Conservation (phyloP, 2,113 vertebrate species). For the Pseudopodoces humilis region DNA sequence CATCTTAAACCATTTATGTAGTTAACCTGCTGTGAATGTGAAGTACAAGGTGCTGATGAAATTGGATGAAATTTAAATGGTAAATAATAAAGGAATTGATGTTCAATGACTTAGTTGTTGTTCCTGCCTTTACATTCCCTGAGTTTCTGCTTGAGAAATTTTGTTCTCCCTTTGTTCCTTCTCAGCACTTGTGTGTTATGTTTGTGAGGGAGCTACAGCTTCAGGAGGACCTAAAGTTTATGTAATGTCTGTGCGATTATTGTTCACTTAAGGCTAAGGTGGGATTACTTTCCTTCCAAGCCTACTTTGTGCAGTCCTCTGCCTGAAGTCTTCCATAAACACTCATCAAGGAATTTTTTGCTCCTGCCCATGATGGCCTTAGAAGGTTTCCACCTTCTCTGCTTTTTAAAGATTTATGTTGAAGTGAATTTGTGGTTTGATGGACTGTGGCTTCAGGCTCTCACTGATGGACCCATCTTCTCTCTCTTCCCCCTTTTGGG, state of each 20-base stretch:
- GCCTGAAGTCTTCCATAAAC: neutral
- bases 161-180: neutral
- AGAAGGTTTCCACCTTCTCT: neutral
- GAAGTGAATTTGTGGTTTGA: neutral
- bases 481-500: neutral
- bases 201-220: neutral
- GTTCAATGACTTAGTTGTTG: rapidly evolving
- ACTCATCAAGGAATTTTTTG: neutral
- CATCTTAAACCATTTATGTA: neutral
- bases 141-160: neutral
- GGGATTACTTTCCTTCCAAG: neutral
- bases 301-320: neutral
- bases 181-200: neutral
- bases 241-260: neutral
- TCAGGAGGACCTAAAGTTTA: neutral
- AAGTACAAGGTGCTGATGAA: neutral
- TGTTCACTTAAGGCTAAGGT: neutral
- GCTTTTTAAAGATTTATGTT: conserved; percentile 1
- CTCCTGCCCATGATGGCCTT: neutral
- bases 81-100: neutral
- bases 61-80: neutral
- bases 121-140: neutral
- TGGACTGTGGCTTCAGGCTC: neutral
- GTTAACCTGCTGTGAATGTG: neutral
- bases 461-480: neutral